These are phyloP conservation scores for Rallus limicola DNA, from an alignment of 2,113 vertebrate species.

Conservation along the genomic window DNA sequence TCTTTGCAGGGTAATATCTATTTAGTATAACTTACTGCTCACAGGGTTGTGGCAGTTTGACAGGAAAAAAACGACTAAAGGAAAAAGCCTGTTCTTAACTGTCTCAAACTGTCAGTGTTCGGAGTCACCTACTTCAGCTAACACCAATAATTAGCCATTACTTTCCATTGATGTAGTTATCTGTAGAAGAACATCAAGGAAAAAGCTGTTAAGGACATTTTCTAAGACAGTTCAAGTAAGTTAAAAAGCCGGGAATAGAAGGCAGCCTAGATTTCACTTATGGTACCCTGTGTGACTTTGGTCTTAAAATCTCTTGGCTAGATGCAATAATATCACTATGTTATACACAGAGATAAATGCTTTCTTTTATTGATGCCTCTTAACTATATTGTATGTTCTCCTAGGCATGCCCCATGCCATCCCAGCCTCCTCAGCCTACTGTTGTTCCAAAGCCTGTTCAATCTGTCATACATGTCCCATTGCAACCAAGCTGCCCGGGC, in stretches of 20 bases:
- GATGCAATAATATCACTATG: not conserved
- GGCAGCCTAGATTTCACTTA: not conserved
- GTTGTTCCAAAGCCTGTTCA: conserved; percentile 86
- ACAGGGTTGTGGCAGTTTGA: not conserved
- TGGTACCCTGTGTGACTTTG: not conserved
- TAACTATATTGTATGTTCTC: not conserved
- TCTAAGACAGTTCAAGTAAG: not conserved
- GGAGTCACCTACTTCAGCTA: not conserved
- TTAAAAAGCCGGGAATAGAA: not conserved
- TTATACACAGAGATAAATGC: not conserved
- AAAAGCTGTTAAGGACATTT: not conserved
- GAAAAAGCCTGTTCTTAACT: not conserved
- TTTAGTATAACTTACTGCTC: not conserved
- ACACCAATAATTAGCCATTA: not conserved
- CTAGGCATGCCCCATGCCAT: conserved; percentile 78
- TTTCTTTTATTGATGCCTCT: not conserved
- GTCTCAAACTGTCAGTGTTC: not conserved
- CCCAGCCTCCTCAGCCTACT: conserved; percentile 86
- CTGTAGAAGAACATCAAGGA: not conserved
- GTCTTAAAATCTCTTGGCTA: not conserved
- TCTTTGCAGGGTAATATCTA: not conserved
- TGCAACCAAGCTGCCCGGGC: conserved; percentile 86
- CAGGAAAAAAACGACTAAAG: not conserved
- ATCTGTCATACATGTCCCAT: conserved; percentile 81
- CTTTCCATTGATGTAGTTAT: not conserved